phyloP scores from a whole-genome alignment of 2,797 vertebrate genomes.

The Lepilemur ruficaudatus region DNA sequence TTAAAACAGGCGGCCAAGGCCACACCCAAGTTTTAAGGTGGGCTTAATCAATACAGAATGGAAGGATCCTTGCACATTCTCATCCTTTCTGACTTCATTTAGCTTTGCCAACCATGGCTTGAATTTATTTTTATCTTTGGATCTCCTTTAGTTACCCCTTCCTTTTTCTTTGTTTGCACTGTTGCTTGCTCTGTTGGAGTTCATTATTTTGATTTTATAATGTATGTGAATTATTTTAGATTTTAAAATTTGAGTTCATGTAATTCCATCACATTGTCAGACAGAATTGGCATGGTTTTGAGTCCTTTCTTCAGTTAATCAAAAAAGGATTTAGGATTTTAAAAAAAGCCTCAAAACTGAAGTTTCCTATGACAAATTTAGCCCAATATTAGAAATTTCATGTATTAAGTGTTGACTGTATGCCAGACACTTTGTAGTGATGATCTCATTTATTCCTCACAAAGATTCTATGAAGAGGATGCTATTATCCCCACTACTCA shows the following conservation, averaged over 20 bases:
- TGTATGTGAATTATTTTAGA: background rate
- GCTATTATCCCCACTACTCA: background rate
- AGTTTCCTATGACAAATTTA: background rate
- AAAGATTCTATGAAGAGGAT: background rate
- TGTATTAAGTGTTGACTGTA: background rate
- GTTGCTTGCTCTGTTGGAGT: background rate
- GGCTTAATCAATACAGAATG: background rate
- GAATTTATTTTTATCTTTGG: background rate
- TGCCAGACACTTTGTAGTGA: background rate
- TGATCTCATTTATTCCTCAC: background rate
- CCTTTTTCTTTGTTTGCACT: background rate
- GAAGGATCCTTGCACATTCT: background rate
- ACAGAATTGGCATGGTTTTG: background rate
- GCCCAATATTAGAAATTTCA: background rate
- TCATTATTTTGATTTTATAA: background rate
- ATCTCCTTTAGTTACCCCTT: background rate
- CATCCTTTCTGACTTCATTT: background rate
- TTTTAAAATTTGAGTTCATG: background rate
- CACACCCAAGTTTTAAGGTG: background rate
- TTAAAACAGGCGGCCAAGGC: background rate
- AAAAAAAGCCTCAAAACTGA: background rate
- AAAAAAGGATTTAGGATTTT: background rate
- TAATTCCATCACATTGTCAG: background rate
- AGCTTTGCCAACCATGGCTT: background rate
- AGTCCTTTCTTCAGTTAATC: background rate